phyloP scores from a whole-genome alignment of 1,140 invertebrate species.

The Muscidifurax raptorellus region DNA sequence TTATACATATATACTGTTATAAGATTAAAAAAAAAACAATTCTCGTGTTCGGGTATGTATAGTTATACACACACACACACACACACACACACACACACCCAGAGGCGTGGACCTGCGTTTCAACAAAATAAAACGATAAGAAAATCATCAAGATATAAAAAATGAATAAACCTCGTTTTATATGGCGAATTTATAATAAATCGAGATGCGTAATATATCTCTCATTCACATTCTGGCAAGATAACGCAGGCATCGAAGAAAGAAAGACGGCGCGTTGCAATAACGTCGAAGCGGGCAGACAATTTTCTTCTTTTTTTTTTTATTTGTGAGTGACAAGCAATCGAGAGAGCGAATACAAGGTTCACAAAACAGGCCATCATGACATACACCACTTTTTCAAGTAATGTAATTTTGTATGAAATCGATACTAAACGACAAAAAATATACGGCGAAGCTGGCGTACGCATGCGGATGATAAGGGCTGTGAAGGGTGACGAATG shows the following conservation, averaged over 20 bases:
- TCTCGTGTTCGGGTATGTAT: conserved; percentile 22
- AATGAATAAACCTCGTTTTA: conserved; percentile 48
- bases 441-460: conserved; percentile 11
- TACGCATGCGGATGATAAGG: background rate
- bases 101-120: background rate
- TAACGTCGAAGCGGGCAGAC: background rate
- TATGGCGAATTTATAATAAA: conserved; percentile 55
- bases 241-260: background rate
- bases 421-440: conserved; percentile 41
- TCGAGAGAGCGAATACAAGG: background rate
- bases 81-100: background rate
- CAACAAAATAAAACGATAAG: conserved; percentile 5
- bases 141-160: conserved; percentile 6
- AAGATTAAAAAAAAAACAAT: conserved; percentile 17
- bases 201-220: conserved; percentile 5
- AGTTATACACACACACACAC: background rate
- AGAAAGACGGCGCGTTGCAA: background rate
- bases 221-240: conserved; percentile 37
- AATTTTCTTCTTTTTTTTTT: background rate
- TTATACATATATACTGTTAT: conserved; percentile 1
- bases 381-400: conserved; percentile 54
- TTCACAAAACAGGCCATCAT: background rate
- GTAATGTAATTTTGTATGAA: conserved; percentile 58
- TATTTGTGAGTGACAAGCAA: background rate
- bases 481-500: background rate